These are phyloP conservation scores for Petaurus breviceps DNA, from an alignment of 2,113 vertebrate genomes.

Conservation along the genomic window DNA sequence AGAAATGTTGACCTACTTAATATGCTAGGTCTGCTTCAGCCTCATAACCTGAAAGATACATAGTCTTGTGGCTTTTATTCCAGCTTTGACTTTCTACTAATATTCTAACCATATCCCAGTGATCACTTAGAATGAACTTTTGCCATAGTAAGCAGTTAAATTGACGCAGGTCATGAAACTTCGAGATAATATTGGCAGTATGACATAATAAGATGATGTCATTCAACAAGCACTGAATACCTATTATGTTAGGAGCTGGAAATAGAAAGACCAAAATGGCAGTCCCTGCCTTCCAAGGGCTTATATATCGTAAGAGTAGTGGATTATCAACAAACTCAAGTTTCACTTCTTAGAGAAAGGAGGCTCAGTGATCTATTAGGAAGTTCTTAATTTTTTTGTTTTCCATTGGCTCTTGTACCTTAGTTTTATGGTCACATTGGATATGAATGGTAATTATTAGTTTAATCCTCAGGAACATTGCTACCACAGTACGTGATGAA, in stretches of 20 bases:
- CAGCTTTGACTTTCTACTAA: not conserved
- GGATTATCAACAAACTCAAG: not conserved
- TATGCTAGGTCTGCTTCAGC: not conserved
- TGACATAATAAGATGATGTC: not conserved
- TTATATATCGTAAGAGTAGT: not conserved
- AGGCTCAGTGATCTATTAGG: not conserved
- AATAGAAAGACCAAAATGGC: not conserved
- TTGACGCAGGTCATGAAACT: not conserved
- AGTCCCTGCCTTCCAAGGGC: not conserved
- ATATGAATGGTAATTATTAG: not conserved
- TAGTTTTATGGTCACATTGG: not conserved
- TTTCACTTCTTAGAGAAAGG: conserved; percentile 8
- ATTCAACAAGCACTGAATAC: not conserved
- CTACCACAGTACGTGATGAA: not conserved
- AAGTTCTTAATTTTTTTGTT: not conserved
- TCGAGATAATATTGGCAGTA: not conserved
- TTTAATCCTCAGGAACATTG: not conserved
- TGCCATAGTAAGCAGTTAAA: not conserved
- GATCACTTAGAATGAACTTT: not conserved
- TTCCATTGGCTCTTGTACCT: not conserved
- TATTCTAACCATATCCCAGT: not conserved
- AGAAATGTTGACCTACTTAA: not conserved
- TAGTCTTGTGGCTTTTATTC: not conserved
- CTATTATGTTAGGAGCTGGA: not conserved
- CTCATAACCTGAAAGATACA: not conserved